Evolutionary conservation across 2,113 vertebrate species (phyloP), one percentile per base, ranked within the genome.

Genomic region (Hippocampus zosterae): DNA sequence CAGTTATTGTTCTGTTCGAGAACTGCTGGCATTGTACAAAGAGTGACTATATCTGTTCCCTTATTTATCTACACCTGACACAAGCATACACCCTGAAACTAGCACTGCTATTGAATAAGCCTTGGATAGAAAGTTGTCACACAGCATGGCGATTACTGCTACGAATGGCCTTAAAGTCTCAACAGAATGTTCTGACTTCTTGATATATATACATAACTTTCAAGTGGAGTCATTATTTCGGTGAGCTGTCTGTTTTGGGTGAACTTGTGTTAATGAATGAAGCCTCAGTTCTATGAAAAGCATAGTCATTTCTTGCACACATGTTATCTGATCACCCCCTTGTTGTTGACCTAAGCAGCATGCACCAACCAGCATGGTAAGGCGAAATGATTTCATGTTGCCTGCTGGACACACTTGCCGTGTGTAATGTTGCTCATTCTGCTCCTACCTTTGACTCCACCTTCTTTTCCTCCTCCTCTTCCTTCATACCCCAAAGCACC

Each of bases 401-500:
- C 41, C 25, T 25, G n/a, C 42, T 15, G 42, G 62, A 65, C 5
- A 25, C 18, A 25, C 19, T 41, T 23, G 5, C 41, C 5, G 33
- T 15, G 40, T 65, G 63, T 46, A 65, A 25, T 65, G 63, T 65
- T 46, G 13, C 63, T 46, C 41, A 15, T 64, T 15, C 13, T 11
- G 10, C 57, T 25, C 67, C 56, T 55, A 44, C 37, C 46, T 16
- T 56, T 37, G 15, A 27, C 37, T n/a, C 52, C 57, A 65, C 46
- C 19, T 68, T 12, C n/a, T 52, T 37, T 44, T 62, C 50, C 25
- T 70, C 25, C 19, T 67, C 46, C 44, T 21, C 25, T 23, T 53
- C 61, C 64, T 65, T 69, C 73, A 50, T 60, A 68, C 71, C 68
- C 72, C 70, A 15, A 57, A 46, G 73, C 55, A 53, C 41, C 40